Conservation (phyloP, 2,113 vertebrate species). For the Cyanoderma ruficeps region DNA sequence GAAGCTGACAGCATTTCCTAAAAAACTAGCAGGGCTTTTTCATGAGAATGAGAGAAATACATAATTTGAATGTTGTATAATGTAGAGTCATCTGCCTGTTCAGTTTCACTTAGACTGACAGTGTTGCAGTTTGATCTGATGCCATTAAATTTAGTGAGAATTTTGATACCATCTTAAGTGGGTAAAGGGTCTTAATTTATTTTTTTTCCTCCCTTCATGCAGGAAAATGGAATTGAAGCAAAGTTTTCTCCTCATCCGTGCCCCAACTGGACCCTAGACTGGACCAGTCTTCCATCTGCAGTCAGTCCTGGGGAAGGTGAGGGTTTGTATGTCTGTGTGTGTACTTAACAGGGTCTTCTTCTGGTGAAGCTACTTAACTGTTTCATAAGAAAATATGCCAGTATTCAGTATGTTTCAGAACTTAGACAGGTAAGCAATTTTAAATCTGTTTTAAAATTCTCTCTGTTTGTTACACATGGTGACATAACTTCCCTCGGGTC, state of each 20-base stretch:
- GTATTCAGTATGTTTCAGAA: neutral
- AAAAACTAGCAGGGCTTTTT: neutral
- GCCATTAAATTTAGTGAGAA: neutral
- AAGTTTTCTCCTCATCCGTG: slow-evolving; percentile 86
- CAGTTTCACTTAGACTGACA: neutral
- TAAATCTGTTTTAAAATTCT: neutral
- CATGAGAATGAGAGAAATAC: neutral
- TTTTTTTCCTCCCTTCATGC: neutral
- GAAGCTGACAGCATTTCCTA: neutral
- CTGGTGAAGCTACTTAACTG: neutral
- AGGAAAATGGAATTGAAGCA: slow-evolving; percentile 89
- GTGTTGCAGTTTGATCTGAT: neutral
- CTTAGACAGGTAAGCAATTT: neutral
- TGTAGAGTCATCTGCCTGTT: neutral
- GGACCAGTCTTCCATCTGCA: slow-evolving; percentile 85
- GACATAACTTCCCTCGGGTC: neutral
- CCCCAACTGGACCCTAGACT: slow-evolving; percentile 86
- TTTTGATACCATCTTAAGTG: neutral
- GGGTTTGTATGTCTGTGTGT: neutral
- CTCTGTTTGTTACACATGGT: neutral
- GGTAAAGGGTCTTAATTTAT: neutral
- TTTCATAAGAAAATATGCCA: neutral
- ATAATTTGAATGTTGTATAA: neutral
- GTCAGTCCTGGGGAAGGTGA: slow-evolving; percentile 93
- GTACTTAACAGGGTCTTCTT: neutral